Percentiles rank a stretch among this genome's conserved stretches.
Evolutionary conservation across 1,140 invertebrate species (phyloP).

Genomic region (Pseudomyrmex pallidus): DNA sequence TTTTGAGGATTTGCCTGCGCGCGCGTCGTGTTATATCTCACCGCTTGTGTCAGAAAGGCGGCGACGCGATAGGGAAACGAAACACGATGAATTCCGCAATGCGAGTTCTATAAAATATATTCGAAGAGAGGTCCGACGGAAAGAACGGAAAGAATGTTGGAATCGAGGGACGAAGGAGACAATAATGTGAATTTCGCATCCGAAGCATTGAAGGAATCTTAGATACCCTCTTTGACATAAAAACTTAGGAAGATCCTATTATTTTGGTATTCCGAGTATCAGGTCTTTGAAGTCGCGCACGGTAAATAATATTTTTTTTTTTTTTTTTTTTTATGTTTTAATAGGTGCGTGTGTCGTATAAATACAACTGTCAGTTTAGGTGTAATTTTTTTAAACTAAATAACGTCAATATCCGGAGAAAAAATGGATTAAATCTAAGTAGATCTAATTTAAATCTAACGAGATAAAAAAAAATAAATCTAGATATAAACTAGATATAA

Average conservation of each 20-base stretch:
- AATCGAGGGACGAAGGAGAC: constrained; percentile 2
- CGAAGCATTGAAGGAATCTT: constrained; percentile 22
- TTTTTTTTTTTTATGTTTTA: constrained; percentile 8
- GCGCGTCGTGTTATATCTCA: constrained; percentile 46
- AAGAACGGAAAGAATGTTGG: neutral
- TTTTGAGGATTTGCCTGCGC: constrained; percentile 44
- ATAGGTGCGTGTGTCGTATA: neutral
- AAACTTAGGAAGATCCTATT: constrained; percentile 25
- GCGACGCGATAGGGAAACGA: constrained; percentile 28
- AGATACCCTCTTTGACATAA: constrained; percentile 25
- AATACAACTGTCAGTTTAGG: too few relatives aligned
- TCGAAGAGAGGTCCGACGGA: constrained; percentile 51
- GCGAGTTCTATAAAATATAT: constrained; percentile 67
- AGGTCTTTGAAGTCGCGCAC: neutral
- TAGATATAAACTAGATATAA: too few relatives aligned
- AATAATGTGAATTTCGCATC: constrained; percentile 43
- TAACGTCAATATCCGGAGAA: too few relatives aligned
- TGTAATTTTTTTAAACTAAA: too few relatives aligned
- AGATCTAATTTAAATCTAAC: too few relatives aligned
- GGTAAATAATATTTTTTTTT: neutral
- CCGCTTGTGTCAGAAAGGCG: constrained; percentile 74
- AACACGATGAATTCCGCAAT: constrained; percentile 63
- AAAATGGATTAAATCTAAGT: too few relatives aligned
- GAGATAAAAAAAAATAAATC: too few relatives aligned
- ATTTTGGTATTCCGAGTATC: constrained; percentile 29